These are phyloP conservation scores for Parnassius apollo DNA, from an alignment of 2,888 invertebrate genomes.

Conservation along the genomic window DNA sequence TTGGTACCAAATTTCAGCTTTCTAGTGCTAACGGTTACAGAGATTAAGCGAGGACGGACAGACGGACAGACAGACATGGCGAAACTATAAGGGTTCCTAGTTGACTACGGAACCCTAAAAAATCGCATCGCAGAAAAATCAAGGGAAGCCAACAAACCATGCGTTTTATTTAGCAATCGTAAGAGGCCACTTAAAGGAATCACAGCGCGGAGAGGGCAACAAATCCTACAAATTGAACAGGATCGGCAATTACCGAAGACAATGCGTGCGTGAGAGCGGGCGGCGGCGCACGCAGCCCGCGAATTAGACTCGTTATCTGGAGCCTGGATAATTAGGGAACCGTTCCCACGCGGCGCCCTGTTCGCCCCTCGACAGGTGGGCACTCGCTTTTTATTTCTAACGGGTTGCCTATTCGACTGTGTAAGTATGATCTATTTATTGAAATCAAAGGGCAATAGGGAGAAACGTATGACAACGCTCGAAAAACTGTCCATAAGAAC, in stretches of 20 bases:
- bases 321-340: constrained; percentile 71
- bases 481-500: neutral
- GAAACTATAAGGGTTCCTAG: too few species aligned
- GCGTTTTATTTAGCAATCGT: constrained; percentile 76
- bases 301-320: constrained; percentile 78
- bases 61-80: too few species aligned
- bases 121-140: constrained; percentile 4
- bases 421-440: neutral
- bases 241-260: constrained; percentile 80
- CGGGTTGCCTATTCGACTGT: constrained; percentile 21
- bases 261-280: constrained; percentile 78
- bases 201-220: constrained; percentile 75
- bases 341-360: constrained; percentile 66
- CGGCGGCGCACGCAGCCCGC: constrained; percentile 74
- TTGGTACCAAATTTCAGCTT: too few species aligned
- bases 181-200: constrained; percentile 79
- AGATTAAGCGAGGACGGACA: too few species aligned
- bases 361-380: constrained; percentile 49
- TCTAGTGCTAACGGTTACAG: too few species aligned
- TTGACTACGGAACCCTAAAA: too few species aligned
- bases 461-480: neutral
- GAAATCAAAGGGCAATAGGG: too few species aligned
- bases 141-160: constrained; percentile 36
- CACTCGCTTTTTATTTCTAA: constrained; percentile 37
- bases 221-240: constrained; percentile 76